Conservation (phyloP, 2,888 invertebrate genomes). For the Drosophila silvestris region DNA sequence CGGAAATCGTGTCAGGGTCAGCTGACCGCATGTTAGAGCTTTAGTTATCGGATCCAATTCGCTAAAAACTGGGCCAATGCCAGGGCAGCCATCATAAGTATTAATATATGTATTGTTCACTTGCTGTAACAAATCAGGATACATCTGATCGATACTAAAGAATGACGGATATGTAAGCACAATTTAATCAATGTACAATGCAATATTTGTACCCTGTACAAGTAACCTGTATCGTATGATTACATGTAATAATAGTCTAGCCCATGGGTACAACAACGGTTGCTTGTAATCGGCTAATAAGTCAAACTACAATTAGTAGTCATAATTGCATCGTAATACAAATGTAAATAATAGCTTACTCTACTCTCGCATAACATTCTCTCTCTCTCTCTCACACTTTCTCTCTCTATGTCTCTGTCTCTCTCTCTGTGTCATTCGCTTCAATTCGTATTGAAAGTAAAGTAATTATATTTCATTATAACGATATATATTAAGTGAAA, state of each 20-base stretch:
- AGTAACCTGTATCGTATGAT: not conserved
- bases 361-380: not conserved
- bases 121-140: slow-evolving; percentile 9
- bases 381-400: not conserved
- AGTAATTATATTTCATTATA: not conserved
- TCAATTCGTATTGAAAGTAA: not conserved
- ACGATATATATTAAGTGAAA: no score
- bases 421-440: not conserved
- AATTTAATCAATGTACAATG: not conserved
- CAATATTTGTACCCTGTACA: not conserved
- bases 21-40: slow-evolving; percentile 29
- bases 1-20: slow-evolving; percentile 65
- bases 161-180: not conserved
- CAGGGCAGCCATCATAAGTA: slow-evolving; percentile 46
- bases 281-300: not conserved
- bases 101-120: slow-evolving; percentile 11
- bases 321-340: not conserved
- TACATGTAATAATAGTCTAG: not conserved
- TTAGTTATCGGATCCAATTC: slow-evolving; percentile 18
- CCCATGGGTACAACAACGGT: not conserved
- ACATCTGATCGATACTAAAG: slow-evolving; percentile 11
- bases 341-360: not conserved
- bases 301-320: not conserved
- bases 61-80: slow-evolving; percentile 68
- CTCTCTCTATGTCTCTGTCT: not conserved